Evolutionary conservation across 2,797 vertebrate species (phyloP).

Genomic region (Myripristis jacobus): DNA sequence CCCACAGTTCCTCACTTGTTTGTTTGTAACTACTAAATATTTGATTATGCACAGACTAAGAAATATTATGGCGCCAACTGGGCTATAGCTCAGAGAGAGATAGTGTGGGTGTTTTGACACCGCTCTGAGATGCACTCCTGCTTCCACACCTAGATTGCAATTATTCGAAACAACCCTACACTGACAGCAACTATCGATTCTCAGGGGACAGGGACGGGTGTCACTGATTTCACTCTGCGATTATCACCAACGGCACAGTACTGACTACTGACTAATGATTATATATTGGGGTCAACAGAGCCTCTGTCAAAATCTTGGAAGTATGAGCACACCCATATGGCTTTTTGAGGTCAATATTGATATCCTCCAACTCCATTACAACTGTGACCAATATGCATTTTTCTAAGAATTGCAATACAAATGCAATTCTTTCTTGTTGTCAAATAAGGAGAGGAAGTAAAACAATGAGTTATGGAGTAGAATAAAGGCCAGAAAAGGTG

Average conservation of each 20-base stretch:
- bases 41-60: constrained; percentile 44
- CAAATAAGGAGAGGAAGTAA: no score
- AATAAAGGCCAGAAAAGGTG: no score
- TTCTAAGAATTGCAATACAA: no score
- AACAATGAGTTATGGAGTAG: no score
- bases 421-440: no score
- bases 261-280: constrained; percentile 29
- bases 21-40: constrained; percentile 58
- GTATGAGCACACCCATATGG: no score
- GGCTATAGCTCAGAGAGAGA: constrained; percentile 17
- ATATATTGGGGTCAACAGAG: constrained; percentile 12
- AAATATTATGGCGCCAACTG: constrained; percentile 10
- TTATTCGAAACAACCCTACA: constrained; percentile 48
- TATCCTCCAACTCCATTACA: no score
- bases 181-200: constrained; percentile 16
- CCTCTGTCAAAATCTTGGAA: constrained; percentile 10
- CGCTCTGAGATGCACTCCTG: constrained; percentile 11
- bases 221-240: constrained; percentile 41
- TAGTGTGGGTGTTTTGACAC: constrained; percentile 24
- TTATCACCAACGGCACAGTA: constrained; percentile 9
- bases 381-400: no score
- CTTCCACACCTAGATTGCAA: constrained; percentile 31
- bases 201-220: constrained; percentile 15
- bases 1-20: constrained; percentile 38
- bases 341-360: no score